phyloP scores from a whole-genome alignment of 2,797 vertebrate genomes.

The Acipenser ruthenus region DNA sequence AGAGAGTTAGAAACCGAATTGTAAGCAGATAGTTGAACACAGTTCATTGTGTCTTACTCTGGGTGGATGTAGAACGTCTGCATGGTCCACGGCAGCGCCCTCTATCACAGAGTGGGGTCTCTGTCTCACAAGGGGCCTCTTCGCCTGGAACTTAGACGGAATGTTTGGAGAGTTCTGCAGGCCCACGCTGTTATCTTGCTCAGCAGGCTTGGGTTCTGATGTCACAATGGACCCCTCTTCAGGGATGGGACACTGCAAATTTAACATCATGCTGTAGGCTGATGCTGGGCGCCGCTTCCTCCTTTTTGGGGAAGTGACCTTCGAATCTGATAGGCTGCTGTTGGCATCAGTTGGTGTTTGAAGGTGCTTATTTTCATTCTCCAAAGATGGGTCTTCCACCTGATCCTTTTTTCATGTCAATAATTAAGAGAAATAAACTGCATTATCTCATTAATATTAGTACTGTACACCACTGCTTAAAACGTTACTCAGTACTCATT shows the following conservation, averaged over 20 bases:
- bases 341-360: background rate
- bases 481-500: too few species aligned
- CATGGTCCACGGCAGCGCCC: slow-evolving; percentile 1
- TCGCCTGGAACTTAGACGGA: background rate
- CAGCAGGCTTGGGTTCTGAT: background rate
- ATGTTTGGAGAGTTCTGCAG: slow-evolving; percentile 1
- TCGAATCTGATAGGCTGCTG: slow-evolving; percentile 10
- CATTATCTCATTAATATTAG: background rate
- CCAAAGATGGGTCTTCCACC: background rate
- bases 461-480: too few species aligned
- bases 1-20: too few species aligned
- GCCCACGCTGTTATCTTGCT: background rate
- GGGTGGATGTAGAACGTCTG: slow-evolving; percentile 5
- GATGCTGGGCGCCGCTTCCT: background rate
- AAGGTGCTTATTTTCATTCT: background rate
- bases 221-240: slow-evolving; percentile 20
- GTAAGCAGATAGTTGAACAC: background rate
- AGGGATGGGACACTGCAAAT: background rate
- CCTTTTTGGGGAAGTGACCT: slow-evolving; percentile 3
- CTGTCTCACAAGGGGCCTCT: background rate
- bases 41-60: slow-evolving; percentile 6
- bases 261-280: slow-evolving; percentile 3
- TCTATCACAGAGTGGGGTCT: slow-evolving; percentile 17
- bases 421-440: background rate
- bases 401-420: background rate